phyloP scores from a whole-genome alignment of 2,113 vertebrate species.

The Argyrosomus japonicus region DNA sequence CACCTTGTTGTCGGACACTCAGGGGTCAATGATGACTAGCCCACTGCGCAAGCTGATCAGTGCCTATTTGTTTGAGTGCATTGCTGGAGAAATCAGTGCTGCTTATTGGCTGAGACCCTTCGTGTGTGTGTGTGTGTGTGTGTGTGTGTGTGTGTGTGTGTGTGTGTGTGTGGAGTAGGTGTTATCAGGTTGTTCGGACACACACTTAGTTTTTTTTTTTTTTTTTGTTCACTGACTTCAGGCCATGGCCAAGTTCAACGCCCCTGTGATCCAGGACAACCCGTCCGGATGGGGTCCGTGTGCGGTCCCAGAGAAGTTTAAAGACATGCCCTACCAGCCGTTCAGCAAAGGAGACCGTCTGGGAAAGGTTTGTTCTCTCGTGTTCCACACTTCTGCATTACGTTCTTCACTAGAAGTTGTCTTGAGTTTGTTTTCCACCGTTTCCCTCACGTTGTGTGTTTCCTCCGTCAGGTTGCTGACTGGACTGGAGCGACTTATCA shows the following conservation, averaged over 20 bases:
- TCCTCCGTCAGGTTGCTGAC: constrained; percentile 90
- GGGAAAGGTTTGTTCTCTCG: constrained; percentile 88
- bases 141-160: too few relatives aligned
- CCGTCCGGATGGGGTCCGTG: constrained; percentile 97
- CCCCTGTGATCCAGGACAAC: constrained; percentile 98
- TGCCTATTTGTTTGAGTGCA: constrained; percentile 49
- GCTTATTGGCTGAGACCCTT: constrained; percentile 72
- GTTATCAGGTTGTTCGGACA: not conserved
- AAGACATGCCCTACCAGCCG: constrained; percentile 99
- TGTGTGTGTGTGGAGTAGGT: rapidly evolving
- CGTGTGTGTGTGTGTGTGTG: too few relatives aligned
- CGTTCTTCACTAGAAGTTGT: rapidly evolving
- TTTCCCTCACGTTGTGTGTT: not conserved
- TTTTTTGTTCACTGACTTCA: constrained; percentile 23
- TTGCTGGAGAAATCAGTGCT: constrained; percentile 74
- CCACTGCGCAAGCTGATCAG: constrained; percentile 81
- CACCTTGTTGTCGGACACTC: not conserved
- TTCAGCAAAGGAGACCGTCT: constrained; percentile 99
- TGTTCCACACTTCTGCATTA: not conserved
- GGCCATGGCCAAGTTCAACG: constrained; percentile 95
- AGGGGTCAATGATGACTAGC: constrained; percentile 72
- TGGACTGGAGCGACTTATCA: constrained; percentile 99
- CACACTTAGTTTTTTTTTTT: too few relatives aligned
- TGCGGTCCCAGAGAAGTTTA: constrained; percentile 96
- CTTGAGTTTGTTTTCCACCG: not conserved